These are phyloP conservation scores for Bibio marci DNA, from an alignment of 2,888 invertebrate species.

Conservation along the genomic window DNA sequence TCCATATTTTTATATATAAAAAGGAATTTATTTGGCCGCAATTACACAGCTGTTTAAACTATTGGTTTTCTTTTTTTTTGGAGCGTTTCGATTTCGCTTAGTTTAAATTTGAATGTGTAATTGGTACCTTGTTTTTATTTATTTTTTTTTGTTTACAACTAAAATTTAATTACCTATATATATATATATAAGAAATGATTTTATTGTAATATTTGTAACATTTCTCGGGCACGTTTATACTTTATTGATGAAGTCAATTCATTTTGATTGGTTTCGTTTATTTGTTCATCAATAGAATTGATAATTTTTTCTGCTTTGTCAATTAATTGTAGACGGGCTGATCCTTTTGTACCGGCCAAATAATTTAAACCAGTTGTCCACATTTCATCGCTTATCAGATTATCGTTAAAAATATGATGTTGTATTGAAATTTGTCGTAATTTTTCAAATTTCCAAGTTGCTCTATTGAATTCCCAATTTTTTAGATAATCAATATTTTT, in stretches of 20 bases:
- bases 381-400: slow-evolving; percentile 38
- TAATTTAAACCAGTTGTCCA: slow-evolving; percentile 54
- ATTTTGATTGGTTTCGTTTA: neutral
- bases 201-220: slow-evolving; percentile 19
- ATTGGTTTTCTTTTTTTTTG: too few relatives aligned
- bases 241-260: slow-evolving; percentile 5
- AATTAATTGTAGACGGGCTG: slow-evolving; percentile 40
- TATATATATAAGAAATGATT: too few relatives aligned
- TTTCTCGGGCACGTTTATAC: slow-evolving; percentile 23
- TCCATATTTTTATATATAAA: too few relatives aligned
- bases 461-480: neutral
- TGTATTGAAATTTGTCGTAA: slow-evolving; percentile 58
- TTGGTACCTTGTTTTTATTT: too few relatives aligned
- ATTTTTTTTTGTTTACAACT: too few relatives aligned
- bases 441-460: slow-evolving; percentile 63
- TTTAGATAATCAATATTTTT: too few relatives aligned
- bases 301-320: slow-evolving; percentile 47
- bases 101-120: too few relatives aligned
- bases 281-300: slow-evolving; percentile 35
- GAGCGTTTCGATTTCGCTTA: too few relatives aligned
- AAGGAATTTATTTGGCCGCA: too few relatives aligned
- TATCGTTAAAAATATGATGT: slow-evolving; percentile 45
- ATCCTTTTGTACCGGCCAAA: slow-evolving; percentile 49
- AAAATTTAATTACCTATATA: too few relatives aligned
- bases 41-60: too few relatives aligned